phyloP scores from a whole-genome alignment of 2,888 invertebrate species.

The Drosophila maculinotata region DNA sequence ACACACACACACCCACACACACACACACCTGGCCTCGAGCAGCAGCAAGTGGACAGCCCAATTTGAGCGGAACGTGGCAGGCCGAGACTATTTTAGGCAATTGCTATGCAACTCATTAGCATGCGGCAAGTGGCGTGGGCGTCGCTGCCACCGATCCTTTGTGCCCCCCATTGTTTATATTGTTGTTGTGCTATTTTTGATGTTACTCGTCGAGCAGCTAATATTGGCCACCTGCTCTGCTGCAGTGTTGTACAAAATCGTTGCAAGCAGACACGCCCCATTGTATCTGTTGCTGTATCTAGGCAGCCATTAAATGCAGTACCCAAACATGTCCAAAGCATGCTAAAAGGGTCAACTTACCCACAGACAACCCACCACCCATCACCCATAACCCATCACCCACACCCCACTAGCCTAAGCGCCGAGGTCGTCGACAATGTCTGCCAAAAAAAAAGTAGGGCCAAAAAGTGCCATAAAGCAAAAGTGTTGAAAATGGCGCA shows the following conservation, averaged over 20 bases:
- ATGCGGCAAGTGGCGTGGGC: conserved; percentile 50
- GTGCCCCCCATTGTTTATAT: conserved; percentile 10
- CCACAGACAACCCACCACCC: not conserved
- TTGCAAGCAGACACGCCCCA: conserved; percentile 8
- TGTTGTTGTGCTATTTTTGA: conserved; percentile 42
- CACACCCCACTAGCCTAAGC: not conserved
- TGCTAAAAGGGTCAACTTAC: conserved; percentile 58
- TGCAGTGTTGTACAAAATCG: conserved; percentile 18
- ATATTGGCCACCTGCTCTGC: conserved; percentile 53
- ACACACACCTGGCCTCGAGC: conserved; percentile 23
- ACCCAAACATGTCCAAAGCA: conserved; percentile 47
- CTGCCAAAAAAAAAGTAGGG: not conserved
- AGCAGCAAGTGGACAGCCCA: conserved; percentile 28
- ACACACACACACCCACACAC: not conserved
- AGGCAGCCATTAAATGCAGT: conserved; percentile 67
- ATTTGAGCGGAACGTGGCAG: conserved; percentile 43
- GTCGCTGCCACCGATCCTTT: conserved; percentile 6
- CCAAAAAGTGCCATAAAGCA: conserved; percentile 61
- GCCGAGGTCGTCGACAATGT: conserved; percentile 11
- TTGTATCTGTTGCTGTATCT: conserved; percentile 53
- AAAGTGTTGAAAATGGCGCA: conserved; percentile 63
- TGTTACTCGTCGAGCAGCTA: conserved; percentile 39
- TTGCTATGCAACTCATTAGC: conserved; percentile 74
- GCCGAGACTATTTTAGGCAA: conserved; percentile 68
- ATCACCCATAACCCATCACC: conserved; percentile 1